These are phyloP conservation scores for Akabosia matsudoensis DNA, from an alignment of 1,140 invertebrate genomes.

Conservation along the genomic window DNA sequence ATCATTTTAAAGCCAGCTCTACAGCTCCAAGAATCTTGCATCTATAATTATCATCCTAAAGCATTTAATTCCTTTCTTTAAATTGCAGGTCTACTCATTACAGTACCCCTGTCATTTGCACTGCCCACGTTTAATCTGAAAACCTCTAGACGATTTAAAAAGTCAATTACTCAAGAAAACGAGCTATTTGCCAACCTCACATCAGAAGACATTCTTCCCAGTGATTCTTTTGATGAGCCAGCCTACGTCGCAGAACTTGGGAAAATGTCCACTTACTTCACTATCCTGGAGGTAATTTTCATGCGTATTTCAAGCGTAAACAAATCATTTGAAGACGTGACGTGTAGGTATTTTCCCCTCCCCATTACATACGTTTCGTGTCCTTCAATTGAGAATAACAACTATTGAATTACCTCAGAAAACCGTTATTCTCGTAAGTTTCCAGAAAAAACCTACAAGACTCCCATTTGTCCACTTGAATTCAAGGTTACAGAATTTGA, in stretches of 20 bases:
- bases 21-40: too few relatives aligned
- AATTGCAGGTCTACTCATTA: slow-evolving; percentile 44
- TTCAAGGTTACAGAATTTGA: too few relatives aligned
- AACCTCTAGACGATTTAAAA: slow-evolving; percentile 36
- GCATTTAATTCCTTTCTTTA: slow-evolving; percentile 4
- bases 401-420: too few relatives aligned
- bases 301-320: too few relatives aligned
- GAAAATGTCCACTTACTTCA: slow-evolving; percentile 46
- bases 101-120: slow-evolving; percentile 45
- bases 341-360: too few relatives aligned
- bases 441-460: too few relatives aligned
- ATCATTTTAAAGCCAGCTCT: too few relatives aligned
- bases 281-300: slow-evolving; percentile 46
- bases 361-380: too few relatives aligned
- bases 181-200: slow-evolving; percentile 38
- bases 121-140: slow-evolving; percentile 45
- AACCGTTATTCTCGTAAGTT: too few relatives aligned
- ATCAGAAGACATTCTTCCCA: slow-evolving; percentile 42
- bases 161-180: slow-evolving; percentile 25
- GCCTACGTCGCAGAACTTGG: slow-evolving; percentile 43
- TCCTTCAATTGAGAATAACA: too few relatives aligned
- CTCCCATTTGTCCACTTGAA: too few relatives aligned
- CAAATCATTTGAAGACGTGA: too few relatives aligned
- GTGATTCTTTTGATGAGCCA: slow-evolving; percentile 45
- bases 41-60: not conserved